These are phyloP conservation scores for Lasioglossum vierecki DNA, from an alignment of 2,888 invertebrate genomes.

Conservation along the genomic window DNA sequence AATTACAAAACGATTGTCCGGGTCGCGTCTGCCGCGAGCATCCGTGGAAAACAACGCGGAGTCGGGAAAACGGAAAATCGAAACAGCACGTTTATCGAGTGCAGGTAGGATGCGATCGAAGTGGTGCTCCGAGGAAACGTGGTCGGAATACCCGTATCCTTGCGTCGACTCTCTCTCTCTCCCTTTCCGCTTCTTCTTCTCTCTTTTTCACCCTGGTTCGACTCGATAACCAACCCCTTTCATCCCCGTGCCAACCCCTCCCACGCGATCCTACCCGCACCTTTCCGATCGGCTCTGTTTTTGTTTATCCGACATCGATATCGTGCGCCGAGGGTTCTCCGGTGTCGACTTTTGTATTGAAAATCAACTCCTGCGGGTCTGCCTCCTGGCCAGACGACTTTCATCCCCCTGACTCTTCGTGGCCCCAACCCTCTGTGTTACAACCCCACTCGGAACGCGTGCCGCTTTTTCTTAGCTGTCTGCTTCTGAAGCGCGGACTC, in stretches of 20 bases:
- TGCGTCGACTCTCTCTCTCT: conserved; percentile 21
- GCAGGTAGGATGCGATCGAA: conserved; percentile 55
- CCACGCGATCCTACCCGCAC: not conserved
- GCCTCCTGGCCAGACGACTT: conserved; percentile 35
- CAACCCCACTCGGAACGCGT: not conserved
- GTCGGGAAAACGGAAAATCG: conserved; percentile 51
- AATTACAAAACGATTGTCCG: conserved; percentile 29
- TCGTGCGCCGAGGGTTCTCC: conserved; percentile 29
- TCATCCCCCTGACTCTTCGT: not conserved
- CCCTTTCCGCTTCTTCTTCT: not conserved
- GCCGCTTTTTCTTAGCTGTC: not conserved
- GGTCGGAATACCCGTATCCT: conserved; percentile 55
- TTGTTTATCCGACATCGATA: conserved; percentile 67
- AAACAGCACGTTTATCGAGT: conserved; percentile 61
- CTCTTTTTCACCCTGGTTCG: conserved; percentile 25
- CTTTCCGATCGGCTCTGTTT: conserved; percentile 43
- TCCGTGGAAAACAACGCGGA: conserved; percentile 16
- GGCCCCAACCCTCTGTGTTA: not conserved
- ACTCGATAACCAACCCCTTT: conserved; percentile 46
- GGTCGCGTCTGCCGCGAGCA: conserved; percentile 4
- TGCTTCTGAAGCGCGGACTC: not conserved
- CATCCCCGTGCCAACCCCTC: not conserved
- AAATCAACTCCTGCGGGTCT: conserved; percentile 58
- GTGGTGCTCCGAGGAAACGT: conserved; percentile 64
- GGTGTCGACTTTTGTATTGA: conserved; percentile 61